phyloP scores from a whole-genome alignment of 1,140 invertebrate species.

The Latrodectus geometricus region DNA sequence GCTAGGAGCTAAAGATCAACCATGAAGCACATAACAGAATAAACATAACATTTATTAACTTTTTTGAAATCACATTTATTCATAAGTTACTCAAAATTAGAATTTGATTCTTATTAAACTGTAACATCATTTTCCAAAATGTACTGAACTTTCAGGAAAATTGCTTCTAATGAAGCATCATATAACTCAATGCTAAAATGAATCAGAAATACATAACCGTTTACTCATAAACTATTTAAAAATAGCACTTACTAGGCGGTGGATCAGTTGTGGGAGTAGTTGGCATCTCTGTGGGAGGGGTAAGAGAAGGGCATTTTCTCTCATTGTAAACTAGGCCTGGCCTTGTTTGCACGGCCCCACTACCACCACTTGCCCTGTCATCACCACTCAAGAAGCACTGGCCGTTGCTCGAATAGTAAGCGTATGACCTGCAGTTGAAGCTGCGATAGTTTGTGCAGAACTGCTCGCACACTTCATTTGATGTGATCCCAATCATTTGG shows the following conservation, averaged over 20 bases:
- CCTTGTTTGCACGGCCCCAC: constrained; percentile 66
- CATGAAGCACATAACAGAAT: too few relatives aligned
- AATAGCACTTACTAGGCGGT: constrained; percentile 38
- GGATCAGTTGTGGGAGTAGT: constrained; percentile 54
- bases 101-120: too few relatives aligned
- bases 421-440: constrained; percentile 71
- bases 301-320: constrained; percentile 67
- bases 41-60: too few relatives aligned
- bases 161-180: too few relatives aligned
- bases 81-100: too few relatives aligned
- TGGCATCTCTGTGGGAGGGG: constrained; percentile 46
- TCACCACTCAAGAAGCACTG: constrained; percentile 71
- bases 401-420: constrained; percentile 70
- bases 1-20: too few relatives aligned
- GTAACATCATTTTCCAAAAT: too few relatives aligned
- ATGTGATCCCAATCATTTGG: constrained; percentile 66
- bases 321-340: constrained; percentile 71
- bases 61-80: too few relatives aligned
- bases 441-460: constrained; percentile 68
- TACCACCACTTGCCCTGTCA: constrained; percentile 64
- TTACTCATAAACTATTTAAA: neutral
- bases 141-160: too few relatives aligned
- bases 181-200: too few relatives aligned
- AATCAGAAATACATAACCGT: too few relatives aligned
- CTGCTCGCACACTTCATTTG: constrained; percentile 69